Evolutionary conservation across 2,113 vertebrate genomes (phyloP).

Genomic region (Nycticebus coucang): DNA sequence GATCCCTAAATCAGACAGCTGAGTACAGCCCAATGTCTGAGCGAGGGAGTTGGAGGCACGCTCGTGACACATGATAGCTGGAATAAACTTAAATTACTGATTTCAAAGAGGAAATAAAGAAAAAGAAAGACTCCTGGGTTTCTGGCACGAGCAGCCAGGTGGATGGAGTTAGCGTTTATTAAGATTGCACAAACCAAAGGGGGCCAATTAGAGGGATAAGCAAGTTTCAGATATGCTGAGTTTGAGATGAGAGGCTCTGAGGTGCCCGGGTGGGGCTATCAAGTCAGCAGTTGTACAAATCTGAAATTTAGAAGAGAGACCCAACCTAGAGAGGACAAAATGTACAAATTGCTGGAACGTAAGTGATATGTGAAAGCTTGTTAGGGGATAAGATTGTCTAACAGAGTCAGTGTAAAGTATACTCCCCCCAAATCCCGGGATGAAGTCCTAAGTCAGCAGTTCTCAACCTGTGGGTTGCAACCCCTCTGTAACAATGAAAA

Average conservation of each 20-base stretch:
- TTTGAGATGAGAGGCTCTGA: neutral
- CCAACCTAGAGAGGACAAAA: neutral
- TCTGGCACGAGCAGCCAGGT: neutral
- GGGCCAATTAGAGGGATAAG: neutral
- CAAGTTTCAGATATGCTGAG: neutral
- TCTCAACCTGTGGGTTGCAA: no score
- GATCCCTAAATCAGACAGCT: constrained; percentile 29
- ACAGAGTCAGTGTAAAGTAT: neutral
- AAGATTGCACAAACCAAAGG: neutral
- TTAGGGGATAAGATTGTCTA: neutral
- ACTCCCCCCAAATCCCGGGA: neutral
- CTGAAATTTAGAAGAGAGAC: constrained; percentile 9
- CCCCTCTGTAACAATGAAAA: no score
- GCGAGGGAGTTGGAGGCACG: neutral
- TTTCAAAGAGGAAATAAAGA: constrained; percentile 42
- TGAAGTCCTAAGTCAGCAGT: neutral
- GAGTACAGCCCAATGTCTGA: constrained; percentile 27
- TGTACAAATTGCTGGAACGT: neutral
- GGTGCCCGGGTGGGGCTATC: neutral
- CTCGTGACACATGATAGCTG: neutral
- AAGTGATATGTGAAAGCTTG: neutral
- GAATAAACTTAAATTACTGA: constrained; percentile 36
- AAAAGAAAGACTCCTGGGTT: neutral
- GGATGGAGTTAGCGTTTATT: neutral
- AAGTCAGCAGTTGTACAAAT: neutral